Conservation (phyloP, 2,797 vertebrate genomes). For the Alcedo quadribrachys region DNA sequence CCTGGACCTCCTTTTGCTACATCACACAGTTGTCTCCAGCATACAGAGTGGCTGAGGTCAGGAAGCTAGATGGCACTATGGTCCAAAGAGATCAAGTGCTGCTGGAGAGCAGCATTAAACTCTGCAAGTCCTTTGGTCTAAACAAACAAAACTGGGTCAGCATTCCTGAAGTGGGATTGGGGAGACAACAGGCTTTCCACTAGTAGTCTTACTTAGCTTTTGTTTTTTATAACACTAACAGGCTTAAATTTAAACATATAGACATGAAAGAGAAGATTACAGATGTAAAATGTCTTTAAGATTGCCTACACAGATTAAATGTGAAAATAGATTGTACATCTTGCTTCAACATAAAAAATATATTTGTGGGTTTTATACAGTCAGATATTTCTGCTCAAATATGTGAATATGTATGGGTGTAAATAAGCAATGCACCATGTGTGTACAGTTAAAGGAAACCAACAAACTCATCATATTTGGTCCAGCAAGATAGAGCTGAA, state of each 20-base stretch:
- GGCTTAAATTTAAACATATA: neutral
- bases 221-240: neutral
- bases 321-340: neutral
- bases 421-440: neutral
- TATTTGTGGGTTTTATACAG: neutral
- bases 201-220: neutral
- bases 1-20: neutral
- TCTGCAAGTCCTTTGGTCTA: neutral
- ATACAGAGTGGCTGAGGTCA: neutral
- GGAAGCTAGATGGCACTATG: conserved; percentile 74
- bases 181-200: neutral
- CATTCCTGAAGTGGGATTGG: neutral
- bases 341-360: neutral
- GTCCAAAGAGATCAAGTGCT: conserved; percentile 33
- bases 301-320: neutral
- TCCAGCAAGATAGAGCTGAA: neutral
- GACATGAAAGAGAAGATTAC: neutral
- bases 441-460: neutral
- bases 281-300: neutral
- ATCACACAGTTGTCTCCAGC: neutral
- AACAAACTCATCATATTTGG: neutral
- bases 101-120: neutral
- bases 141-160: neutral
- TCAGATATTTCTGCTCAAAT: neutral
- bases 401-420: neutral